Evolutionary conservation across 2,888 invertebrate genomes (phyloP).

Genomic region (Piscicola geometra): DNA sequence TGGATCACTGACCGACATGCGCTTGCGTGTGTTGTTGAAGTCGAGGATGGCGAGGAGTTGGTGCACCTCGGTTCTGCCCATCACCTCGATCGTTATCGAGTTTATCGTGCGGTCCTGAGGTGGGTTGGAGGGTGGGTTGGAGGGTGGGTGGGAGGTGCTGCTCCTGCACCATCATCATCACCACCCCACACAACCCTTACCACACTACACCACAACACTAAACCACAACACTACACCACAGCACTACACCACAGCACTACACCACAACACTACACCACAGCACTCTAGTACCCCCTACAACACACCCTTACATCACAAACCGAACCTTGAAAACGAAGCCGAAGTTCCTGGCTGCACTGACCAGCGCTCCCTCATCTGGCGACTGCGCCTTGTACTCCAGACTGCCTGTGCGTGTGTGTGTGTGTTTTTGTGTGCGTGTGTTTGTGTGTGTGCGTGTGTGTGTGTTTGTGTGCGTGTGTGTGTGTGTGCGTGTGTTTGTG

Average conservation of each 20-base stretch:
- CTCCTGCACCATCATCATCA: background rate
- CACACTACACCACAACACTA: background rate
- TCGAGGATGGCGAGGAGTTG: slow-evolving; percentile 94
- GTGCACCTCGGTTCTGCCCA: slow-evolving; percentile 64
- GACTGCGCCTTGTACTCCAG: slow-evolving; percentile 77
- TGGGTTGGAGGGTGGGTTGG: background rate
- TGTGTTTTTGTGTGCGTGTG: no score
- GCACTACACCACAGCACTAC: slow-evolving; percentile 96
- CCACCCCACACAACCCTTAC: background rate
- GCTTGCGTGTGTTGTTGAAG: slow-evolving; percentile 96
- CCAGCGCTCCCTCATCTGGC: slow-evolving; percentile 94
- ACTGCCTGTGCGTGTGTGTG: slow-evolving; percentile 44
- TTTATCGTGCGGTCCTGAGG: slow-evolving; percentile 58
- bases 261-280: slow-evolving; percentile 70
- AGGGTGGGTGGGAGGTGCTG: no score
- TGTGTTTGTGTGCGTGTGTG: no score
- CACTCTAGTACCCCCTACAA: background rate
- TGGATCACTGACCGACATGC: slow-evolving; percentile 89
- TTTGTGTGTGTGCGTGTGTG: no score
- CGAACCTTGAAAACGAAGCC: slow-evolving; percentile 92
- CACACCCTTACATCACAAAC: background rate
- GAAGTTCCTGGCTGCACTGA: slow-evolving; percentile 95
- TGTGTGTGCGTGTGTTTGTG: no score
- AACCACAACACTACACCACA: slow-evolving; percentile 67
- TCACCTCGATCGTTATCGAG: slow-evolving; percentile 60